Evolutionary conservation across 2,888 invertebrate species (phyloP).

Genomic region (Metopia argyrocephala): DNA sequence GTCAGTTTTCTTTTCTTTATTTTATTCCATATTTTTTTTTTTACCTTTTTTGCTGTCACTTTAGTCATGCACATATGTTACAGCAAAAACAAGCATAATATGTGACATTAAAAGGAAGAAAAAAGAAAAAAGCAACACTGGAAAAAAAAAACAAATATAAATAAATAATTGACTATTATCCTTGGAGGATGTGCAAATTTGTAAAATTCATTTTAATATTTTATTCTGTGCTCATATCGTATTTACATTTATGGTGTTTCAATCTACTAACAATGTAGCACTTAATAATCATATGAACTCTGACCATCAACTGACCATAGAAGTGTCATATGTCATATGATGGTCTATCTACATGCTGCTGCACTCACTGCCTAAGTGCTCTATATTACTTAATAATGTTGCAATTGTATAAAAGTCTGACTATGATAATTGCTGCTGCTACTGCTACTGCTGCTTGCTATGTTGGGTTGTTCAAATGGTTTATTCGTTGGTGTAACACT

Average conservation of each 20-base stretch:
- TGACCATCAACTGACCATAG: slow-evolving; percentile 36
- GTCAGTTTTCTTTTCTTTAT: background rate
- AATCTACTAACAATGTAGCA: background rate
- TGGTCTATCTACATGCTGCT: slow-evolving; percentile 1
- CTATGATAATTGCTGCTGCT: background rate
- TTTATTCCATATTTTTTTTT: no score
- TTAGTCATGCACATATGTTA: slow-evolving; percentile 29
- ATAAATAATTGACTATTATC: slow-evolving; percentile 56
- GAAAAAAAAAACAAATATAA: background rate
- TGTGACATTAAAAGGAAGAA: no score
- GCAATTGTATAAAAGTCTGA: background rate
- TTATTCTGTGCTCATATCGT: background rate
- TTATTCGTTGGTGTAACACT: slow-evolving; percentile 13
- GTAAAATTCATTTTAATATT: background rate
- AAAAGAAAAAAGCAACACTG: background rate
- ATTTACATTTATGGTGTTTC: background rate
- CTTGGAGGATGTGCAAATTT: slow-evolving; percentile 27
- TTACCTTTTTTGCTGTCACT: background rate
- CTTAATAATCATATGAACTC: slow-evolving; percentile 56
- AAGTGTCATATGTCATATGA: slow-evolving; percentile 39
- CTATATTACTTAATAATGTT: slow-evolving; percentile 27
- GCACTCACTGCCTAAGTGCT: background rate
- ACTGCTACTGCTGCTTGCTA: slow-evolving; percentile 31
- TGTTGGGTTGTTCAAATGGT: background rate
- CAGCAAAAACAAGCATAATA: slow-evolving; percentile 1